A percentile compares a stretch with the other conserved stretches of the same genome.
Conservation (phyloP, 2,888 invertebrate species). For the Drosophila fungiperda region DNA sequence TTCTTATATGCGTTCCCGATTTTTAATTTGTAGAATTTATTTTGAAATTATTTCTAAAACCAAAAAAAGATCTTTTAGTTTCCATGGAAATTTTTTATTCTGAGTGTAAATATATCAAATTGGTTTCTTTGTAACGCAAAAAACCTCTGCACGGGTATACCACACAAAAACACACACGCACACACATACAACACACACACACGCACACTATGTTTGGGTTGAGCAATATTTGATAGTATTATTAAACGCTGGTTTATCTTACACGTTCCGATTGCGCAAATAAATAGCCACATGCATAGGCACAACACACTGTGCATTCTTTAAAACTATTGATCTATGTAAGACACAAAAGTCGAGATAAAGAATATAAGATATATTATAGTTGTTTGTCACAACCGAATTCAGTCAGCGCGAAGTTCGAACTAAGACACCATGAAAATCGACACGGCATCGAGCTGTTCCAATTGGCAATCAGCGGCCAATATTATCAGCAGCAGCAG, state of each 20-base stretch:
- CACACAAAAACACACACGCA: neutral
- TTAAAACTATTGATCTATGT: neutral
- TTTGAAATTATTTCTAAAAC: neutral
- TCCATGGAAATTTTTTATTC: neutral
- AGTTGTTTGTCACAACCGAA: slow-evolving; percentile 38
- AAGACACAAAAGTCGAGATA: neutral
- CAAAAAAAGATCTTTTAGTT: neutral
- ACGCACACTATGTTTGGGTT: neutral
- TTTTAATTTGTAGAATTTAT: neutral
- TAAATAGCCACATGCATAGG: slow-evolving; percentile 37
- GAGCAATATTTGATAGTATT: neutral
- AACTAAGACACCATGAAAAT: slow-evolving; percentile 46
- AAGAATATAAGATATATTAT: neutral
- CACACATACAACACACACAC: neutral
- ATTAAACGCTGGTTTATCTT: slow-evolving; percentile 24
- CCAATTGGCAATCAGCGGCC: slow-evolving; percentile 68
- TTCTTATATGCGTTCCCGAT: neutral
- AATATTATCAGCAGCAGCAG: slow-evolving; percentile 49
- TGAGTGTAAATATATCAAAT: neutral
- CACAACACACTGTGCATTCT: slow-evolving; percentile 28
- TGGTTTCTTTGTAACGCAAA: neutral
- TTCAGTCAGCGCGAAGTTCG: slow-evolving; percentile 27
- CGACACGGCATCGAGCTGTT: slow-evolving; percentile 22
- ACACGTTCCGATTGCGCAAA: slow-evolving; percentile 32
- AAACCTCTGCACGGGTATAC: neutral